These are phyloP conservation scores for Eriocheir sinensis DNA, from an alignment of 1,140 invertebrate genomes.

Conservation along the genomic window DNA sequence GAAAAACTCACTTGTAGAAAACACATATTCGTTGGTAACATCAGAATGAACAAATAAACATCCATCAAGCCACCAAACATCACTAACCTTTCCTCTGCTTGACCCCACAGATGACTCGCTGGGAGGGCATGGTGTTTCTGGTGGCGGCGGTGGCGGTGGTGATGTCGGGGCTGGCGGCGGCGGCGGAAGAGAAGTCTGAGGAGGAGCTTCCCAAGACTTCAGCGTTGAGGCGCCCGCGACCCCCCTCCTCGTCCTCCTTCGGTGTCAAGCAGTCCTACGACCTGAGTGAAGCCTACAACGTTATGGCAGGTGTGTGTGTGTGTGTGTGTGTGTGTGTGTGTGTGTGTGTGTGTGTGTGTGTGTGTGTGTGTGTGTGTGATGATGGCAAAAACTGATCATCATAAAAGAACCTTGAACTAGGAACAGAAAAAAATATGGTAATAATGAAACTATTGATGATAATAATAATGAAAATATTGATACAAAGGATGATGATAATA, in stretches of 20 bases:
- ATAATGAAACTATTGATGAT: too few relatives aligned
- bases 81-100: too few relatives aligned
- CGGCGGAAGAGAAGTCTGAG: neutral
- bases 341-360: slow-evolving; percentile 47
- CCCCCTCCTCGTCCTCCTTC: neutral
- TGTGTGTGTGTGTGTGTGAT: slow-evolving; percentile 51
- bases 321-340: slow-evolving; percentile 48
- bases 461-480: too few relatives aligned
- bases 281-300: slow-evolving; percentile 7
- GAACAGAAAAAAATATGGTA: too few relatives aligned
- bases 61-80: too few relatives aligned
- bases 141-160: slow-evolving; percentile 16
- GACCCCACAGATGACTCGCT: neutral
- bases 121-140: neutral
- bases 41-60: too few relatives aligned
- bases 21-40: too few relatives aligned
- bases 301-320: slow-evolving; percentile 37
- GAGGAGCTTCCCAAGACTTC: neutral
- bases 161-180: neutral
- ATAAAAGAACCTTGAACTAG: too few relatives aligned
- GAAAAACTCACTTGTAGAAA: too few relatives aligned
- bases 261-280: neutral
- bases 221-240: neutral
- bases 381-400: too few relatives aligned
- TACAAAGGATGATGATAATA: too few relatives aligned